A percentile compares a stretch with the other conserved stretches of the same genome.
These are phyloP conservation scores for Hemicordylus capensis DNA, from an alignment of 2,113 vertebrate genomes.

Conservation along the genomic window DNA sequence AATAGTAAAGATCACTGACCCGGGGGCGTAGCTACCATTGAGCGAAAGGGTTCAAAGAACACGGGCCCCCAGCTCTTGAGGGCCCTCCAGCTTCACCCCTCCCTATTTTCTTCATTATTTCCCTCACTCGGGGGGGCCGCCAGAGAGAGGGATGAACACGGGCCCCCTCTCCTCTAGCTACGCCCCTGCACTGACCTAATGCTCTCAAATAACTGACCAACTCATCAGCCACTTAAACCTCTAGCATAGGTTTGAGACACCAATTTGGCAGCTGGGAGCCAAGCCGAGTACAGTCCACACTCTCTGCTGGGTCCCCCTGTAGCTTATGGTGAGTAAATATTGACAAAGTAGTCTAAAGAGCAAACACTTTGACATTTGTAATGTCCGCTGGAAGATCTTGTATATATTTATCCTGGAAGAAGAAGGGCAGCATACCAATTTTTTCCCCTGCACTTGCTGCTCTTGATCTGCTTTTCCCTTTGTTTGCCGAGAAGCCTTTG, in stretches of 20 bases:
- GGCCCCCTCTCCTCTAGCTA: too few relatives aligned
- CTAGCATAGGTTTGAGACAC: slow-evolving; percentile 41
- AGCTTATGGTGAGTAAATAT: slow-evolving; percentile 82
- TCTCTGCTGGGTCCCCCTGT: slow-evolving; percentile 69
- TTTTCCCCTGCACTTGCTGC: slow-evolving; percentile 51
- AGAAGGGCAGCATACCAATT: slow-evolving; percentile 77
- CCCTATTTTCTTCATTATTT: too few relatives aligned
- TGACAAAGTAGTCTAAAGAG: slow-evolving; percentile 84
- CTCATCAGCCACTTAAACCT: neutral
- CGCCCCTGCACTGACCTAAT: too few relatives aligned
- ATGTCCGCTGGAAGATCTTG: slow-evolving; percentile 83
- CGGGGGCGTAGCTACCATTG: too few relatives aligned
- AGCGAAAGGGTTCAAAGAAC: too few relatives aligned
- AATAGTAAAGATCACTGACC: too few relatives aligned
- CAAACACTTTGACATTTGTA: slow-evolving; percentile 87
- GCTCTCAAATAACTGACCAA: neutral
- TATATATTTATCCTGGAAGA: slow-evolving; percentile 81
- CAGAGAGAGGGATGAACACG: too few relatives aligned
- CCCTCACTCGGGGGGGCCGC: too few relatives aligned
- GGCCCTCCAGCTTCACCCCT: too few relatives aligned
- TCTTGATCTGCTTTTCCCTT: slow-evolving; percentile 53
- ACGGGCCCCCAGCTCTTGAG: too few relatives aligned
- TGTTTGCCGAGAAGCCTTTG: slow-evolving; percentile 21
- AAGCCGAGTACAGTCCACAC: slow-evolving; percentile 31
- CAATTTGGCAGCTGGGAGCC: slow-evolving; percentile 45